Evolutionary conservation across 2,888 invertebrate species (phyloP), one percentile per base, ranked within the genome.

Genomic region (Sturmia bella): DNA sequence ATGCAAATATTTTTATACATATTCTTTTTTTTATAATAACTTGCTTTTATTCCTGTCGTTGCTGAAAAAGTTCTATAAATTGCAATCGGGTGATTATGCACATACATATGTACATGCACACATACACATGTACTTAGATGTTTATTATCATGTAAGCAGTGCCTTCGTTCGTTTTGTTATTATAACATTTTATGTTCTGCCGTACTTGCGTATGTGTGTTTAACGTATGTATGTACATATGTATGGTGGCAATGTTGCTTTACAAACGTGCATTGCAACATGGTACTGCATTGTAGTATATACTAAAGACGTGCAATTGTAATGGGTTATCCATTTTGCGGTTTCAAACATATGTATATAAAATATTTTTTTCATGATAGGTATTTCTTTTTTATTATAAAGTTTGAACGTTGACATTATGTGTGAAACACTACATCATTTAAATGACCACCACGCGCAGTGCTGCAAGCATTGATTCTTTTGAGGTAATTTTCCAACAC

Each of bases 81-180:
- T 77, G 57, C 50, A 72, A 19, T 69, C 39, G 45, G 41, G 77
- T 54, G 41, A 45, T 39, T 63, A 50, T 70, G 37, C 19, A 57
- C 21, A 21, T 57, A 45, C 9, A 3, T 11, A 24, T 12, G 5
- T 43, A 43, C 13, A 32, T 24, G 17, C 13, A 32, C 7, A 9
- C 27, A 54, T 15, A 19, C 19, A 17, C 5, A 17, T 11, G 1
- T 9, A 19, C 48, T 17, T 19, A 17, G 17, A 52, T 24, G n/a
- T 6, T 13, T 4, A n/a, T 3, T n/a, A 50, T n/a, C 32, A 45
- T n/a, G 32, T 19, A 50, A 11, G 32, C 21, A n/a, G 1, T 21
- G 24, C 52, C n/a, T n/a, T n/a, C n/a, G n/a, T n/a, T n/a, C n/a
- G 52, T 9, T n/a, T 27, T 27, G 15, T 9, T 27, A 9, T 27